Base-by-base conservation (phyloP, 2,113 vertebrate species). In the Bufo bufo region DNA sequence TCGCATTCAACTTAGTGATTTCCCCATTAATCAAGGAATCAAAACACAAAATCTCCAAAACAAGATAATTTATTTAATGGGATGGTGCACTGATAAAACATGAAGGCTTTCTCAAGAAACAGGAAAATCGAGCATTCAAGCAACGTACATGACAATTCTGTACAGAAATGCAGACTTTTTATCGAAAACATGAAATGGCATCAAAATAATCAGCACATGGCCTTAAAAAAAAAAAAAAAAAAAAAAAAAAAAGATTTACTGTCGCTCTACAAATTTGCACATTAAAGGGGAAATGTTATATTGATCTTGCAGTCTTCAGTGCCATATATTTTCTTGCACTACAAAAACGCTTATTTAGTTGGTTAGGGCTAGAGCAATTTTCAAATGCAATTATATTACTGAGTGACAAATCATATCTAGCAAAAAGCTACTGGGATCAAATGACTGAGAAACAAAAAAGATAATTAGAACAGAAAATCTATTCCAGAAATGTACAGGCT, bases 281-380 rank as follows among this genome's bases (percentile, higher is more conserved):
- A 88, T 88, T 84, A 88, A 83, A 83, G 20, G 47, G n/a, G 66
- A 84, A 84, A 77, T 77, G 63, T 78, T 80, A 71, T 87, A 80
- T 80, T 87, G 85, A 87, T 80, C 77, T 86, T 69, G 8, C 19
- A 66, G 61, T 77, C 58, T 63, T 77, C 52, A 78, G 59, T 14
- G 54, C 56, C 47, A 20, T 52, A 86, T 78, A 65, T 86, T 17
- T 66, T 9, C 59, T 43, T 20, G 50, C 20, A 69, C 23, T 75
- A 59, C 65, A 69, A 79, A 45, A 79, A 7, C 13, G 23, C 49
- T 63, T 78, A 86, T 80, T 86, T 86, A 80, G 74, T 80, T 43
- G 49, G 47, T 71, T 84, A 52, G 10, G 49, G 58, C 56, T 17
- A 77, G 50, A 87, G 77, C 58, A 58, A 80, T 45, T 84, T 71